Conservation (phyloP, 2,888 invertebrate species). For the Bombyx huttoni region DNA sequence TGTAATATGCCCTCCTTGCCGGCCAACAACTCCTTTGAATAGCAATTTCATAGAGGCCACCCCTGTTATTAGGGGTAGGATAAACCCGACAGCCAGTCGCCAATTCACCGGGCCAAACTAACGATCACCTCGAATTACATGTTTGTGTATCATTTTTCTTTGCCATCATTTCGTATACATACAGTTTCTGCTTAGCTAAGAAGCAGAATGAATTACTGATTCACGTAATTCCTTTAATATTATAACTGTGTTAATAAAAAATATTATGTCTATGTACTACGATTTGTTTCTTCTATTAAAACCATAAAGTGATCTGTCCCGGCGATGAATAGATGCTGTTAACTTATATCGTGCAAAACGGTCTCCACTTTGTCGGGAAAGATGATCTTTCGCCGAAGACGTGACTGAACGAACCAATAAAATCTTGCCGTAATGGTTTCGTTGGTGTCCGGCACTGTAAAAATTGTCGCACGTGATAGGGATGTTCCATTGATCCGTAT, state of each 20-base stretch:
- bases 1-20: slow-evolving; percentile 36
- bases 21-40: slow-evolving; percentile 44
- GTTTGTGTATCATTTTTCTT: slow-evolving; percentile 17
- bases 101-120: slow-evolving; percentile 37
- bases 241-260: no score
- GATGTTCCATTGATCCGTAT: slow-evolving; percentile 15
- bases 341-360: slow-evolving; percentile 46
- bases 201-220: no score
- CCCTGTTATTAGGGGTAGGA: slow-evolving; percentile 53
- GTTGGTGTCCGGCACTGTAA: slow-evolving; percentile 36
- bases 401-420: slow-evolving; percentile 59
- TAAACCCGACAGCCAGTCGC: slow-evolving; percentile 43
- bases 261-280: background rate
- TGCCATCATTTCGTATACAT: slow-evolving; percentile 17
- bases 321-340: slow-evolving; percentile 47
- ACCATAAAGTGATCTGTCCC: slow-evolving; percentile 57
- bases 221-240: no score
- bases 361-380: slow-evolving; percentile 35
- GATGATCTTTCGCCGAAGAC: slow-evolving; percentile 49
- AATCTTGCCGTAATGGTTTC: slow-evolving; percentile 39
- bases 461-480: slow-evolving; percentile 46
- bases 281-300: slow-evolving; percentile 22
- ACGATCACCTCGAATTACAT: slow-evolving; percentile 39
- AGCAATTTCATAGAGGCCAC: slow-evolving; percentile 49
- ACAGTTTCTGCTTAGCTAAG: no score